phyloP scores from a whole-genome alignment of 1,140 invertebrate genomes.

The Drosophila pseudoananassae region DNA sequence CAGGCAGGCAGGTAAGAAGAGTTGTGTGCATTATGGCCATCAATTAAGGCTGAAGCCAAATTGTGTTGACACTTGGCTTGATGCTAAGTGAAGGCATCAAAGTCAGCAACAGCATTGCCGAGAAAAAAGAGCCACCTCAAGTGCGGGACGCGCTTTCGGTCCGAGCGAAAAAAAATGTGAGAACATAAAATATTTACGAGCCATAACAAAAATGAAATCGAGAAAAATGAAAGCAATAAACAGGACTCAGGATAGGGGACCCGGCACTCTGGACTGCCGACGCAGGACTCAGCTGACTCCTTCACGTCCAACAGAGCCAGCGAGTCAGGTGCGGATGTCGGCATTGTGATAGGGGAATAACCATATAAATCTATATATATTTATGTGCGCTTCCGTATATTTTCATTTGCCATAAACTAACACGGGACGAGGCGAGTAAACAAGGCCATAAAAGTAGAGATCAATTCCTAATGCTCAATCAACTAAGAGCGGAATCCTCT shows the following conservation, averaged over 20 bases:
- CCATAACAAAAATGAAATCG: slow-evolving; percentile 70
- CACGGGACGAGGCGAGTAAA: slow-evolving; percentile 52
- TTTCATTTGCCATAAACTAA: slow-evolving; percentile 68
- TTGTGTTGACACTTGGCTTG: slow-evolving; percentile 75
- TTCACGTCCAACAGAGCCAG: slow-evolving; percentile 1
- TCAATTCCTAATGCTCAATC: slow-evolving; percentile 80
- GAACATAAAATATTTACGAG: slow-evolving; percentile 79
- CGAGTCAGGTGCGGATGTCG: slow-evolving; percentile 41
- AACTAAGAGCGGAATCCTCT: slow-evolving; percentile 59
- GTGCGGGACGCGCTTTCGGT: slow-evolving; percentile 3
- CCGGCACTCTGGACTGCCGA: neutral
- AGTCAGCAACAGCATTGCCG: slow-evolving; percentile 32
- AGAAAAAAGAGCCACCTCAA: neutral
- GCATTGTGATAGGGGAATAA: slow-evolving; percentile 49
- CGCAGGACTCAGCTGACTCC: slow-evolving; percentile 26
- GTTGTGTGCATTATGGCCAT: slow-evolving; percentile 71
- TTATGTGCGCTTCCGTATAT: slow-evolving; percentile 29
- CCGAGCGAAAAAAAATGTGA: slow-evolving; percentile 39
- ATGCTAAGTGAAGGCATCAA: slow-evolving; percentile 67
- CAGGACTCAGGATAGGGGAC: slow-evolving; percentile 11
- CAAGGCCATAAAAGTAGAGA: slow-evolving; percentile 75
- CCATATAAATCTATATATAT: slow-evolving; percentile 52
- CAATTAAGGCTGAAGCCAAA: slow-evolving; percentile 70
- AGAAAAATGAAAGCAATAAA: slow-evolving; percentile 79
- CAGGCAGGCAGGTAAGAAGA: slow-evolving; percentile 8